Evolutionary conservation across 2,888 invertebrate genomes (phyloP), one percentile per base, ranked within the genome.

Genomic region (Macrophya annulata): DNA sequence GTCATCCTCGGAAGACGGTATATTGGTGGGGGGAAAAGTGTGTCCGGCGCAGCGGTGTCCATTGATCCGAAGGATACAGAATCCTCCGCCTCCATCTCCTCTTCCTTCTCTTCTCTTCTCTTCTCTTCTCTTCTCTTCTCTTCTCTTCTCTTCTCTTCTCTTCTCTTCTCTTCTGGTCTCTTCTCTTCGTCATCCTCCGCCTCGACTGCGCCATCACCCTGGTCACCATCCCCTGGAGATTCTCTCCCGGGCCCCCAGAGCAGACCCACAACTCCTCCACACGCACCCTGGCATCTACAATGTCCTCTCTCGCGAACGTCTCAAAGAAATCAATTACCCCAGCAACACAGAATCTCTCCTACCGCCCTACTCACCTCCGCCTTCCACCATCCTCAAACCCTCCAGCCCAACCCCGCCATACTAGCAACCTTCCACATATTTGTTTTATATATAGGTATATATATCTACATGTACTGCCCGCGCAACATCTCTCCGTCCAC

Each of bases 301-400:
- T 89, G 90, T 89, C 88, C 90, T 90, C 90, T 90, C 89, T 88
- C 88, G 88, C 88, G 87, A 88, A 88, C 87, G 89, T 91, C 90
- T 91, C 89, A 90, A 91, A 91, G 90, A 91, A 92, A 92, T 91
- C 90, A 92, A 91, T 92, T 91, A 91, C 88, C 88, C 71, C 88
- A 87, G 87, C 89, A 88, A 89, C 89, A 88, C 90, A 90, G 88
- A 85, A 51, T 71, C 68, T 81, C 62, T 65, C 21, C 62, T 62
- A 21, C 62, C 81, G 59, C 40, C 62, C n/a, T 31, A n/a, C 40
- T 40, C 62, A 40, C 82, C 68, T 68, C 83, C 68, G 25, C 45
- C 83, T 17, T 65, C 55, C 37, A 77, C 55, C 15, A 12, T 74
- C 43, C 55, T 84, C 81, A 43, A 81, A 48, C 83, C 74, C 81